Evolutionary conservation across 2,113 vertebrate species (phyloP).

Genomic region (Platichthys flesus): DNA sequence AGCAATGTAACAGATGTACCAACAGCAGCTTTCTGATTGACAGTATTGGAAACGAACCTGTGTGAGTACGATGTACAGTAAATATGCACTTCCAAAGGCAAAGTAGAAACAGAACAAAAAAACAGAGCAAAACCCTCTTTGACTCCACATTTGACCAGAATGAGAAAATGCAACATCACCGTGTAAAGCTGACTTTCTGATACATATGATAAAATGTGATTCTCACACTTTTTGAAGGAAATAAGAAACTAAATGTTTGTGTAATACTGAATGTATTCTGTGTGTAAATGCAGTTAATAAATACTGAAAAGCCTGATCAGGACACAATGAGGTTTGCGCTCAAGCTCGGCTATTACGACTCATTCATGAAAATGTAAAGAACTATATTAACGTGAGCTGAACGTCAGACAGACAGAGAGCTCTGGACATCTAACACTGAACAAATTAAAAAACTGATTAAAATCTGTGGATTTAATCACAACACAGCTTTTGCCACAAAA

Average conservation of each 20-base stretch:
- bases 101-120: slow-evolving; percentile 16
- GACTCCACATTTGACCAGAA: slow-evolving; percentile 3
- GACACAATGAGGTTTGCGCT: too few species aligned
- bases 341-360: background rate
- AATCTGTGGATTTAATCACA: slow-evolving; percentile 6
- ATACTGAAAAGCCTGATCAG: slow-evolving; percentile 30
- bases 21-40: slow-evolving; percentile 27
- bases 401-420: slow-evolving; percentile 8
- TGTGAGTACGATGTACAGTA: slow-evolving; percentile 33
- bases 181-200: slow-evolving; percentile 48
- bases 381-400: background rate
- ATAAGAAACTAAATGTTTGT: background rate
- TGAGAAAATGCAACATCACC: slow-evolving; percentile 35
- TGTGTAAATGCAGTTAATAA: slow-evolving; percentile 5
- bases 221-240: slow-evolving; percentile 13
- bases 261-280: slow-evolving; percentile 26
- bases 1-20: slow-evolving; percentile 17
- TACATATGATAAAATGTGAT: slow-evolving; percentile 27
- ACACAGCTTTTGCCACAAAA: slow-evolving; percentile 16
- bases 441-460: background rate
- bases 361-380: background rate
- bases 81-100: slow-evolving; percentile 45
- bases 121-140: background rate
- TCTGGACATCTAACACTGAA: slow-evolving; percentile 10
- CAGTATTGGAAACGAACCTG: background rate